phyloP scores from a whole-genome alignment of 2,888 invertebrate genomes.

The Heliconius aoede region DNA sequence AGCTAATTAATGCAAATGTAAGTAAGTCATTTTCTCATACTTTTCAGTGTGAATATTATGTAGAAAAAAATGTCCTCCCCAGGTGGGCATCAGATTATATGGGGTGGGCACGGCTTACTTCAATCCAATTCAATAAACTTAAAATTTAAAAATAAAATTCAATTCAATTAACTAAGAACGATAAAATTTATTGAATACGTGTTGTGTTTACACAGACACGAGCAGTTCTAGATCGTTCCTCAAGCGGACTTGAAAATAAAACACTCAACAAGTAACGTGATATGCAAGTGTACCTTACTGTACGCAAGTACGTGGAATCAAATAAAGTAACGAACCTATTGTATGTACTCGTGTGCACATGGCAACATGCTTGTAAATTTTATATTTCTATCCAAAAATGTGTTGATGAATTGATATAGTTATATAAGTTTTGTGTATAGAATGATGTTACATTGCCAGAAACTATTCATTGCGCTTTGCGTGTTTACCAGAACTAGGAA shows the following conservation, averaged over 20 bases:
- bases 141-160: too few relatives aligned
- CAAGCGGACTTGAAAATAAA: background rate
- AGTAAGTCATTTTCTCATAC: too few relatives aligned
- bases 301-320: background rate
- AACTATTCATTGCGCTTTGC: background rate
- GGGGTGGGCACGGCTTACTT: too few relatives aligned
- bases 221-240: conserved; percentile 2
- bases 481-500: background rate
- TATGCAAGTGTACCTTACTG: background rate
- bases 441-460: too few relatives aligned
- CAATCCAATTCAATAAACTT: too few relatives aligned
- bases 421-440: background rate
- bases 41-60: too few relatives aligned
- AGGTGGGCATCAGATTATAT: too few relatives aligned
- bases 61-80: too few relatives aligned
- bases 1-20: too few relatives aligned
- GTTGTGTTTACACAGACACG: background rate
- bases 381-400: background rate
- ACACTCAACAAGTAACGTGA: conserved; percentile 4
- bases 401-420: background rate
- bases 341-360: background rate
- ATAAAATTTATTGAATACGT: background rate
- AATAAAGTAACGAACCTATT: conserved; percentile 20
- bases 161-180: background rate
- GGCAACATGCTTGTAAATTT: too few relatives aligned